phyloP scores from a whole-genome alignment of 30 jellyfish, hydroid and myxozoan species.

The Aurelia aurita complex sp. Pacific region DNA sequence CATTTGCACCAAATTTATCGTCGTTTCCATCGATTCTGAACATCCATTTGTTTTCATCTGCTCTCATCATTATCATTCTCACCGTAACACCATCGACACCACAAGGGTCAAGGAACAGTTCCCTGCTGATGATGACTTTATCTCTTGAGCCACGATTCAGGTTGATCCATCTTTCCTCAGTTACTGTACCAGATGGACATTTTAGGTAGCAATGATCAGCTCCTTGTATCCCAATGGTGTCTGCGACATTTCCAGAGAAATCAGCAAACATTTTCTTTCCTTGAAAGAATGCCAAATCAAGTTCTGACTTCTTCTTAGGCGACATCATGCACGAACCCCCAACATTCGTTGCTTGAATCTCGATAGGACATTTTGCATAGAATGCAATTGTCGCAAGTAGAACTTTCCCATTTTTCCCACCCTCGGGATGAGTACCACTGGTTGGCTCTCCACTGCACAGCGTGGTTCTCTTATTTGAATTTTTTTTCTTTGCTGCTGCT shows the following conservation, averaged over 20 bases:
- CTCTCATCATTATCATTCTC: background rate
- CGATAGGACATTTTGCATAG: background rate
- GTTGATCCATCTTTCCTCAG: background rate
- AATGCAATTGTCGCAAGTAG: conserved; percentile 5
- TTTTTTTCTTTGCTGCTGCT: background rate
- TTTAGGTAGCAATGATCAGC: background rate
- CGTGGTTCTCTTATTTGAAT: background rate
- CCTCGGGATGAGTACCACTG: background rate
- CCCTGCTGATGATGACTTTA: conserved; percentile 11
- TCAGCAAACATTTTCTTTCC: conserved; percentile 6
- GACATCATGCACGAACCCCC: conserved; percentile 6
- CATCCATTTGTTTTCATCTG: background rate
- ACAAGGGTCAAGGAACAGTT: conserved; percentile 21
- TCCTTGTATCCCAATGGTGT: too few relatives aligned
- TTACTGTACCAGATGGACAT: conserved; percentile 4
- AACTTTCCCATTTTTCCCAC: conserved; percentile 1
- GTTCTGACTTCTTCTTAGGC: background rate
- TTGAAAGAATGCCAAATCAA: conserved; percentile 1
- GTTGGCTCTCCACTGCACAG: conserved; percentile 6
- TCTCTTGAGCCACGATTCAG: background rate
- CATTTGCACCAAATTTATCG: background rate
- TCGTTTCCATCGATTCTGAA: background rate
- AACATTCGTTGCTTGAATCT: background rate
- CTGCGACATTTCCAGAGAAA: background rate
- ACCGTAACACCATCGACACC: conserved; percentile 9